phyloP scores from a whole-genome alignment of 1,140 invertebrate genomes.

The Trigoniulus corallinus region DNA sequence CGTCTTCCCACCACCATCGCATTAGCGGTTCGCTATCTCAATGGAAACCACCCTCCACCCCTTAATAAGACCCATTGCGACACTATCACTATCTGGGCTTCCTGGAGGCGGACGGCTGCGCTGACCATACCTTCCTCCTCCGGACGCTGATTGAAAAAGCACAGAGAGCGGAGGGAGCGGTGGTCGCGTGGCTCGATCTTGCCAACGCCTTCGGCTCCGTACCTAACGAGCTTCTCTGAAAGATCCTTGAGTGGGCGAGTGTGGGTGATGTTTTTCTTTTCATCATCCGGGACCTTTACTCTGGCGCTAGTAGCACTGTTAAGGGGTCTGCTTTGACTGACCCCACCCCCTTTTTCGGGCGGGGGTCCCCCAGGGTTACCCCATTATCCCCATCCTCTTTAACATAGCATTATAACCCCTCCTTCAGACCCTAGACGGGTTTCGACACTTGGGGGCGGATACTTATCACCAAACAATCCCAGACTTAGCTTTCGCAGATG shows the following conservation, averaged over 20 bases:
- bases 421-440: not conserved
- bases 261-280: slow-evolving; percentile 5
- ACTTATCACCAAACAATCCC: not conserved
- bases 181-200: slow-evolving; percentile 16
- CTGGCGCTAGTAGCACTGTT: not conserved
- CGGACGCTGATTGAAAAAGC: slow-evolving; percentile 9
- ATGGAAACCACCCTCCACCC: too few relatives aligned
- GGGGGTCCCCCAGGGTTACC: slow-evolving; percentile 23
- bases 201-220: slow-evolving; percentile 23
- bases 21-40: too few relatives aligned
- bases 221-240: slow-evolving; percentile 12
- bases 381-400: slow-evolving; percentile 19
- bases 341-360: slow-evolving; percentile 6
- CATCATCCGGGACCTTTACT: slow-evolving; percentile 5
- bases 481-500: slow-evolving; percentile 12
- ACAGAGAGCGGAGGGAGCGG: slow-evolving; percentile 9
- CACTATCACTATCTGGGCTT: too few relatives aligned
- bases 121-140: slow-evolving; percentile 9
- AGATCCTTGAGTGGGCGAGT: slow-evolving; percentile 8
- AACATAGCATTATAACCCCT: slow-evolving; percentile 19
- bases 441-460: not conserved
- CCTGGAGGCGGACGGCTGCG: slow-evolving; percentile 10
- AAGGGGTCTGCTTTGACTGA: not conserved
- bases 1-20: too few relatives aligned
- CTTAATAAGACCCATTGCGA: too few relatives aligned